These are phyloP conservation scores for Cavia aperea DNA, from an alignment of 2,113 vertebrate genomes.

Conservation along the genomic window DNA sequence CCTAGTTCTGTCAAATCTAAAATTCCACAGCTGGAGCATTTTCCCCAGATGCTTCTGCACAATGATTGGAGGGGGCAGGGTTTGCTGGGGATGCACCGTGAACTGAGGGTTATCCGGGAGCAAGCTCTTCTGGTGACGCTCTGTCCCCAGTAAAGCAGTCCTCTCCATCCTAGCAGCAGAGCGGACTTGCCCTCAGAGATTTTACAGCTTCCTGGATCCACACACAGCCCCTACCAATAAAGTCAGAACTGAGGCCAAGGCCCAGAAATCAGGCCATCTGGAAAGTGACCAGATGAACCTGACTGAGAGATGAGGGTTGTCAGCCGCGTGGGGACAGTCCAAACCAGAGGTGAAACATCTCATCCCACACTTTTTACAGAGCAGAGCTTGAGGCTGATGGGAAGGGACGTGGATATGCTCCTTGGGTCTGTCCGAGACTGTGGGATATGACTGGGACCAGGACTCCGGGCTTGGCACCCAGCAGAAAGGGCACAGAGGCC, in stretches of 20 bases:
- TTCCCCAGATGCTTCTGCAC: not conserved
- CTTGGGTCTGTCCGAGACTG: not conserved
- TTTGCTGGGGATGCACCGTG: not conserved
- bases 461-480: no score
- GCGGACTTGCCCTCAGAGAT: not conserved
- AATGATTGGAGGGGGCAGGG: not conserved
- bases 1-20: not conserved
- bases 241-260: not conserved
- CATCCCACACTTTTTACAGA: not conserved
- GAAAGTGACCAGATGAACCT: not conserved
- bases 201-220: not conserved
- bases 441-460: no score
- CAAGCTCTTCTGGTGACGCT: not conserved
- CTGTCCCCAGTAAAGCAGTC: not conserved
- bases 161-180: not conserved
- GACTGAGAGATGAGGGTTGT: not conserved
- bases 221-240: not conserved
- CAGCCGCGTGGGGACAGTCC: not conserved
- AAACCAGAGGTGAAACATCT: not conserved
- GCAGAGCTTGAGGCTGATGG: not conserved
- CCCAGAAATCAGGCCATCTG: not conserved
- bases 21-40: not conserved
- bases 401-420: not conserved
- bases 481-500: not conserved
- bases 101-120: not conserved